These are phyloP conservation scores for Rhinoraja longicauda DNA, from an alignment of 2,797 vertebrate genomes.

Conservation along the genomic window DNA sequence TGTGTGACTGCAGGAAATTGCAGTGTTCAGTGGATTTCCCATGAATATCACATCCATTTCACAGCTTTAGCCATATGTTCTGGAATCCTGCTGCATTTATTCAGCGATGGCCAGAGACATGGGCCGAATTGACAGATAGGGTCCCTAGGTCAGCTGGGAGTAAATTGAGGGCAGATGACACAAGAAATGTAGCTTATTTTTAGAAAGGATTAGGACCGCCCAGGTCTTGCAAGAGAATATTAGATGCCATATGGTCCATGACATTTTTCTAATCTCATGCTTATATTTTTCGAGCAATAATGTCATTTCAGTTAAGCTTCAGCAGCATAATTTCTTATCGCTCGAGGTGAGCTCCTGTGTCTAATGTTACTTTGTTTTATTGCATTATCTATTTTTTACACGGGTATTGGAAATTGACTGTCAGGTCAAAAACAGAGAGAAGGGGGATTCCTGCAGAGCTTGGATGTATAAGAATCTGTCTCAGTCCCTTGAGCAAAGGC, in stretches of 20 bases:
- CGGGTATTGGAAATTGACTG: neutral
- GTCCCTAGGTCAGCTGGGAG: constrained; percentile 80
- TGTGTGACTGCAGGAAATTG: constrained; percentile 52
- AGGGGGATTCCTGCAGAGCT: neutral
- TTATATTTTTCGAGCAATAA: neutral
- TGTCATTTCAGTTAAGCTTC: neutral
- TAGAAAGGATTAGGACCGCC: constrained; percentile 48
- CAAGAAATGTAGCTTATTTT: constrained; percentile 65
- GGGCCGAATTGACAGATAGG: constrained; percentile 70
- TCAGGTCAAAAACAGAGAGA: neutral
- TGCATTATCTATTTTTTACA: neutral
- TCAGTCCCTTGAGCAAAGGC: constrained; percentile 17
- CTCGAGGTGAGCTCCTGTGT: neutral
- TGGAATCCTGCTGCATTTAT: constrained; percentile 58
- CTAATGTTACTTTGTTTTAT: neutral
- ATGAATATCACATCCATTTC: constrained; percentile 59
- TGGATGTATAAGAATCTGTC: neutral
- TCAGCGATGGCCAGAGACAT: constrained; percentile 62
- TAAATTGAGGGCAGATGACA: constrained; percentile 96
- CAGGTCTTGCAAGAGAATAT: constrained; percentile 34
- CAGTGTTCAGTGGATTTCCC: constrained; percentile 56
- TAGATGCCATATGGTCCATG: constrained; percentile 3
- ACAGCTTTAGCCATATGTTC: constrained; percentile 57
- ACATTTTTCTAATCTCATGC: constrained; percentile 1
- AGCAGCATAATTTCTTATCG: neutral